Evolutionary conservation across 1,140 invertebrate species (phyloP).

Genomic region (Apis dorsata): DNA sequence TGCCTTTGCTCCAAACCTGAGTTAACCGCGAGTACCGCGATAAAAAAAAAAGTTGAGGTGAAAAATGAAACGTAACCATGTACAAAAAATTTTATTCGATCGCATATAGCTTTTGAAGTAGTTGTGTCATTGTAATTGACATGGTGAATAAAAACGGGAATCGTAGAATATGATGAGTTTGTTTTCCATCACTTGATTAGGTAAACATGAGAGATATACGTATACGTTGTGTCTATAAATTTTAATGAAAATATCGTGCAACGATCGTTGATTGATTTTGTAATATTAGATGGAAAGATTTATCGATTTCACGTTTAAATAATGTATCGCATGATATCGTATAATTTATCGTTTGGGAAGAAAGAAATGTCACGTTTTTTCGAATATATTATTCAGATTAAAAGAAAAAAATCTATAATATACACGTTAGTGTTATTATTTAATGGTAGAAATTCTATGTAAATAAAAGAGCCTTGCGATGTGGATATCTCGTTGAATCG

Average conservation of each 20-base stretch:
- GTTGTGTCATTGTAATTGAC: background rate
- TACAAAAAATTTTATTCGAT: slow-evolving; percentile 29
- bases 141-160: background rate
- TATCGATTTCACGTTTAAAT: slow-evolving; percentile 16
- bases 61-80: slow-evolving; percentile 1
- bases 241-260: slow-evolving; percentile 15
- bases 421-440: slow-evolving; percentile 10
- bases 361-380: slow-evolving; percentile 1
- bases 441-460: slow-evolving; percentile 44
- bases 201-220: background rate
- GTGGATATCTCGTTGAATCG: slow-evolving; percentile 39
- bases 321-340: background rate
- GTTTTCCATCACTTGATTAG: background rate
- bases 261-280: slow-evolving; percentile 12
- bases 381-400: slow-evolving; percentile 24
- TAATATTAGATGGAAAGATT: slow-evolving; percentile 20
- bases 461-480: slow-evolving; percentile 46
- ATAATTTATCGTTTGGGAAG: slow-evolving; percentile 2
- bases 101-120: slow-evolving; percentile 29
- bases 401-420: slow-evolving; percentile 28
- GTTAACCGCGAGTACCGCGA: slow-evolving; percentile 16
- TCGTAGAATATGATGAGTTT: background rate
- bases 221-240: background rate
- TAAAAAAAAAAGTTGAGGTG: slow-evolving; percentile 15
- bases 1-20: slow-evolving; percentile 31